Evolutionary conservation across 1,140 invertebrate species (phyloP).

Genomic region (Drosophila prosaltans): DNA sequence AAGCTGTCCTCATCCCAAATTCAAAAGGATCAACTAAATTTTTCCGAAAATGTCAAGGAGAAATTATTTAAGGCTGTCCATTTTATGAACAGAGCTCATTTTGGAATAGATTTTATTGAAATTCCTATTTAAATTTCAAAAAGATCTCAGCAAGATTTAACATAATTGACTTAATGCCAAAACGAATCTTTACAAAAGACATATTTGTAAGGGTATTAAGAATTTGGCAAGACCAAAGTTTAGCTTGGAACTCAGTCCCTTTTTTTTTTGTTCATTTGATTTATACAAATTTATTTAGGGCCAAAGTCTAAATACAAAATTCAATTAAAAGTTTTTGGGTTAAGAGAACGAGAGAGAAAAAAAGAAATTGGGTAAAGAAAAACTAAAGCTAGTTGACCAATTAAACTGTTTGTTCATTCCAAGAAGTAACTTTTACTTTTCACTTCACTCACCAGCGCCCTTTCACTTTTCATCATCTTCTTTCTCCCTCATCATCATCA

Average conservation of each 20-base stretch:
- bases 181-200: too few relatives aligned
- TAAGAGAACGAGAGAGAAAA: slow-evolving; percentile 18
- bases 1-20: too few relatives aligned
- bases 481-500: slow-evolving; percentile 3
- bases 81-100: too few relatives aligned
- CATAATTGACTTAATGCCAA: too few relatives aligned
- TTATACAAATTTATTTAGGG: slow-evolving; percentile 33
- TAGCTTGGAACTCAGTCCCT: neutral
- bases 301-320: slow-evolving; percentile 25
- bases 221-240: neutral
- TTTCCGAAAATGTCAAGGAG: too few relatives aligned
- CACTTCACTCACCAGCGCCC: neutral
- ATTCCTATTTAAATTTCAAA: too few relatives aligned
- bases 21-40: too few relatives aligned
- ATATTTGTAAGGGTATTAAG: neutral
- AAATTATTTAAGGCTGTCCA: too few relatives aligned
- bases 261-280: neutral
- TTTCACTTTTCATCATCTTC: slow-evolving; percentile 32
- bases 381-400: slow-evolving; percentile 7
- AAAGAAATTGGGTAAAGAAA: slow-evolving; percentile 1
- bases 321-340: slow-evolving; percentile 46
- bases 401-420: slow-evolving; percentile 1
- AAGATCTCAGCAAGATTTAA: too few relatives aligned
- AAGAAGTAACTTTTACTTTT: neutral
- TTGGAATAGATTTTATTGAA: too few relatives aligned